These are phyloP conservation scores for Orthosia gracilis DNA, from an alignment of 2,888 invertebrate genomes.

Conservation along the genomic window DNA sequence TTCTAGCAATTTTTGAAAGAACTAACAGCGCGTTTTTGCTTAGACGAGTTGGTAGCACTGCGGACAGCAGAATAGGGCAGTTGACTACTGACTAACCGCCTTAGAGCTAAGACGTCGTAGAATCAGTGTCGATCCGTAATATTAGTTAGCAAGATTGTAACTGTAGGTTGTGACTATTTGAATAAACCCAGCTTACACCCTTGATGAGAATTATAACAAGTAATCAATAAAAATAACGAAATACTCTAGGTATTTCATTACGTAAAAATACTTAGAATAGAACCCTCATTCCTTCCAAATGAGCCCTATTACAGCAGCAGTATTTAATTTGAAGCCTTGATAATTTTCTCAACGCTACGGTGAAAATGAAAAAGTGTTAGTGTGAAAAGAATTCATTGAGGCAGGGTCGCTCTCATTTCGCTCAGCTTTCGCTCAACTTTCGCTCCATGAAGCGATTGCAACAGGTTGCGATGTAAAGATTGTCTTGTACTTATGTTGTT, in stretches of 20 bases:
- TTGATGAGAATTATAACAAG: too few species aligned
- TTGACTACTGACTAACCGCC: too few species aligned
- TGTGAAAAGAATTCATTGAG: slow-evolving; percentile 56
- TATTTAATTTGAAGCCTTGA: slow-evolving; percentile 54
- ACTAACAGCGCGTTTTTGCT: too few species aligned
- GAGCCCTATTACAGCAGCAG: slow-evolving; percentile 11
- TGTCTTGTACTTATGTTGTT: slow-evolving; percentile 32
- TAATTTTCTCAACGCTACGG: slow-evolving; percentile 26
- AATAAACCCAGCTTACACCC: too few species aligned
- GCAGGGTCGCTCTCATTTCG: slow-evolving; percentile 48
- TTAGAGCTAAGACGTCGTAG: too few species aligned
- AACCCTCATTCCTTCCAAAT: slow-evolving; percentile 21
- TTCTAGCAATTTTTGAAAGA: too few species aligned
- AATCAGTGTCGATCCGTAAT: too few species aligned
- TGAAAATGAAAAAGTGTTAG: slow-evolving; percentile 51
- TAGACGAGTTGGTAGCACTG: too few species aligned
- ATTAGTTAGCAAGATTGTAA: too few species aligned
- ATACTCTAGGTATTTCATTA: not conserved
- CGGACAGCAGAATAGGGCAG: too few species aligned
- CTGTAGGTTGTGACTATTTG: too few species aligned
- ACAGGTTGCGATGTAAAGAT: slow-evolving; percentile 61
- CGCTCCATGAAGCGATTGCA: slow-evolving; percentile 53
- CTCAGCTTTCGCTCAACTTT: slow-evolving; percentile 27
- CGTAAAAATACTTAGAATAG: slow-evolving; percentile 8
- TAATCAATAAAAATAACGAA: too few species aligned